Evolutionary conservation across 2,113 vertebrate species (phyloP).

Genomic region (Anseranas semipalmata): DNA sequence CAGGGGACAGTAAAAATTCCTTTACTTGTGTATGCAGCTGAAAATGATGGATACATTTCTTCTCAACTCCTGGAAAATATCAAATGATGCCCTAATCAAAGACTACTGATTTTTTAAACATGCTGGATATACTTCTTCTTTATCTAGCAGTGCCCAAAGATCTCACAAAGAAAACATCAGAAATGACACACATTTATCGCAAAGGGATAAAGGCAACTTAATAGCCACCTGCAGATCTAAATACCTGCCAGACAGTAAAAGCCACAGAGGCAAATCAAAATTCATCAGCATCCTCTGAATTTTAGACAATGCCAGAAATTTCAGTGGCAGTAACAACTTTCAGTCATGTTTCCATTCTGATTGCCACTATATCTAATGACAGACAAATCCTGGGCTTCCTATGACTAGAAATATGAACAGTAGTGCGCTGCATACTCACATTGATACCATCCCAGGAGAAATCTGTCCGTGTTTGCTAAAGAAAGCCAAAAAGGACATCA

Average conservation of each 20-base stretch:
- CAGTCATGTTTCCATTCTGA: neutral
- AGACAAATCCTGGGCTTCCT: neutral
- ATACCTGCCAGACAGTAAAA: neutral
- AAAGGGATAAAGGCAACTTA: neutral
- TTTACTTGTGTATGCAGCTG: neutral
- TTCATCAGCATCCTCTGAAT: neutral
- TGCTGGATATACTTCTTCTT: neutral
- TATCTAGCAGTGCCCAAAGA: neutral
- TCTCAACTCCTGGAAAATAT: neutral
- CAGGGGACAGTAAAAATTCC: neutral
- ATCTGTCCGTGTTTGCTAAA: conserved; percentile 95
- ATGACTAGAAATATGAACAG: neutral
- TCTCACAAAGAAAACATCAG: neutral
- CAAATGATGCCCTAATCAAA: neutral
- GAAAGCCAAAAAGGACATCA: conserved; percentile 53
- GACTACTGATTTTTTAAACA: neutral
- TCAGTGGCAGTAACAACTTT: neutral
- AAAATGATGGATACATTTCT: neutral
- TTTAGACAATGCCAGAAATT: neutral
- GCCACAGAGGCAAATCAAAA: neutral
- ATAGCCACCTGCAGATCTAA: neutral
- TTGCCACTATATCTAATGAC: neutral
- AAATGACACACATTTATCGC: neutral
- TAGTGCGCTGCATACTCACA: conserved; percentile 81
- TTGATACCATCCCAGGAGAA: conserved; percentile 99